Conservation (phyloP, 1,140 invertebrate species). For the Tachypleus tridentatus region DNA sequence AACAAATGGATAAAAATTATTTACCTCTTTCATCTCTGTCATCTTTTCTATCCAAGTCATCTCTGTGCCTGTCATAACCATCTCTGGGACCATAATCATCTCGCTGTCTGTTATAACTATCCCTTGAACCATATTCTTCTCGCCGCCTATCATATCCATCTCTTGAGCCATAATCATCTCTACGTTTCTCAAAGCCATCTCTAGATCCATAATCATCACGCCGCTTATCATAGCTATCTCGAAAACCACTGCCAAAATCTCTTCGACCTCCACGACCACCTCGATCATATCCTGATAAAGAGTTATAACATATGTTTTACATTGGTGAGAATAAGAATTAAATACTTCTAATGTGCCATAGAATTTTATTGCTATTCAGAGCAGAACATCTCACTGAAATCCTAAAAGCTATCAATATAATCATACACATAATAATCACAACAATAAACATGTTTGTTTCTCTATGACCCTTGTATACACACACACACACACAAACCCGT, state of each 20-base stretch:
- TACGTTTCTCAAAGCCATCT: constrained; percentile 6
- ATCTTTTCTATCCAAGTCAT: constrained; percentile 19
- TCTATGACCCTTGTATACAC: too few species aligned
- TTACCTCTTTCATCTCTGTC: neutral
- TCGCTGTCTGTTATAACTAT: constrained; percentile 4
- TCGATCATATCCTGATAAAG: constrained; percentile 5
- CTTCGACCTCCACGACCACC: constrained; percentile 19
- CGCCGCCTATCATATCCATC: constrained; percentile 9
- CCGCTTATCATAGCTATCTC: constrained; percentile 14
- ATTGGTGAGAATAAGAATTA: too few species aligned
- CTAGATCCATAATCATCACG: constrained; percentile 13
- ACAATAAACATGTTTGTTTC: too few species aligned
- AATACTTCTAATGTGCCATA: too few species aligned
- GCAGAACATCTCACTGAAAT: too few species aligned
- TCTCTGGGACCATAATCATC: neutral
- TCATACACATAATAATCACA: too few species aligned
- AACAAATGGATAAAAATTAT: too few species aligned
- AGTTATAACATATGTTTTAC: too few species aligned
- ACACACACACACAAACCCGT: too few species aligned
- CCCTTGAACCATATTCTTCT: constrained; percentile 10
- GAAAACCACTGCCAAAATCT: constrained; percentile 11
- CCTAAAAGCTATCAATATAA: too few species aligned
- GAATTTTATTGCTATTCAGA: too few species aligned
- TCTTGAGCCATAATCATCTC: neutral
- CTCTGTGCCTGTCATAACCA: constrained; percentile 11